Base-by-base conservation (phyloP, 2,797 vertebrate genomes). In the Meriones psammophilus region DNA sequence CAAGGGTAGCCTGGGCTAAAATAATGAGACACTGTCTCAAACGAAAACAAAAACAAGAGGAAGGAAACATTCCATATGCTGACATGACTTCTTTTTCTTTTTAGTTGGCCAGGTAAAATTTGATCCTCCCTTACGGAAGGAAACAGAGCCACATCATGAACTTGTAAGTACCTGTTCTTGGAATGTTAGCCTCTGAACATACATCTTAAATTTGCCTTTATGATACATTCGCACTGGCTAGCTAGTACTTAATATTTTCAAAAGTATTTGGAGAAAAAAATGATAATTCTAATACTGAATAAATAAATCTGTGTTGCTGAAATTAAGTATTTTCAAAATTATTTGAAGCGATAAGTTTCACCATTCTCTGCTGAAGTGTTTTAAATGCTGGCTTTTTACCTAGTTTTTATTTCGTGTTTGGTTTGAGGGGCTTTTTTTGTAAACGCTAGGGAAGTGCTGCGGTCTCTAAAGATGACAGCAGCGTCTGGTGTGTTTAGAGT, bases 21-120 rank as follows among this genome's bases (percentile, higher is more conserved):
- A 76, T 76, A 73, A 39, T 58, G 6, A 88, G 54, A 87, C 69
- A 54, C 69, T 60, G 24, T 39, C 68, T 73, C 68, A 58, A 58
- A 60, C 50, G 60, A 36, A n/a, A 26, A 56, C 5, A 62, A n/a
- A 58, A 58, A 15, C 56, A 79, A 54, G 30, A 28, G 33, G 85
- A 39, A 73, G 54, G 17, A 33, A 36, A 54, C 8, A 54, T 24
- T 50, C 50, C n/a, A 73, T 86, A 87, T 68, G 10, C 56, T 83
- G n/a, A 46, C n/a, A 94, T 93, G 94, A 91, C 42, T 39, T 88
- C 36, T 89, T 88, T 92, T 86, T 90, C 95, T 88, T 86, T 97
- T 80, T 94, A 99, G 99, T 99, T 98, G 99, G 99, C 95, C 99
- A 99, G 98, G 99, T 99, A 97, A 99, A 99, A 98, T 99, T 99